These are phyloP conservation scores for Notarius quadriscutis DNA, from an alignment of 2,113 vertebrate genomes.

Conservation along the genomic window DNA sequence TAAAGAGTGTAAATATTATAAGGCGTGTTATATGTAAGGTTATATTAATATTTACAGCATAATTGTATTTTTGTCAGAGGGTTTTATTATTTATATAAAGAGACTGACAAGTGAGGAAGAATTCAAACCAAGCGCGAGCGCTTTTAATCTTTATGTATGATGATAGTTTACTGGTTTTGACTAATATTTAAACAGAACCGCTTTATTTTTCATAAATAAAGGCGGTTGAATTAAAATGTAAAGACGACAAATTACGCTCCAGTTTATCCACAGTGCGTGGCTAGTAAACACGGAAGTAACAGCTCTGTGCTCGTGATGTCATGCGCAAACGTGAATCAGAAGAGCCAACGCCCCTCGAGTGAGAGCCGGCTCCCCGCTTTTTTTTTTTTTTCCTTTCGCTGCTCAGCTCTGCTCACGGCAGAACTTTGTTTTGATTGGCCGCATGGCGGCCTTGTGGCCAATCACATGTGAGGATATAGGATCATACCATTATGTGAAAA, in stretches of 20 bases:
- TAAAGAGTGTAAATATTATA: background rate
- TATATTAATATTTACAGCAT: background rate
- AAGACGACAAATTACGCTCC: background rate
- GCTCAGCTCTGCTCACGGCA: too few relatives aligned
- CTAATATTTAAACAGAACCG: background rate
- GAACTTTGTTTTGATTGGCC: too few relatives aligned
- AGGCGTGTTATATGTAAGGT: background rate
- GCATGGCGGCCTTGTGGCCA: too few relatives aligned
- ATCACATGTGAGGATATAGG: too few relatives aligned
- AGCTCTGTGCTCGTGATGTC: background rate
- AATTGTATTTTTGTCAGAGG: background rate
- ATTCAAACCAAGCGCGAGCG: background rate
- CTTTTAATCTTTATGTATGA: background rate
- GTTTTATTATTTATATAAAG: background rate
- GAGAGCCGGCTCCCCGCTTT: too few relatives aligned
- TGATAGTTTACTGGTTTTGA: background rate
- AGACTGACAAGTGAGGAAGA: background rate
- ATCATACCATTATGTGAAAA: too few relatives aligned
- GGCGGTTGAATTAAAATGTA: background rate
- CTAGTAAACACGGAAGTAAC: background rate
- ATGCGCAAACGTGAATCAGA: too few relatives aligned
- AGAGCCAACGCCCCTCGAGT: too few relatives aligned
- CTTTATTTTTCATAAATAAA: background rate
- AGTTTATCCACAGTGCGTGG: background rate
- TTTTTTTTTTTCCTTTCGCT: too few relatives aligned